Evolutionary conservation across 2,797 vertebrate species (phyloP).

Genomic region (Sebastes iracundus): DNA sequence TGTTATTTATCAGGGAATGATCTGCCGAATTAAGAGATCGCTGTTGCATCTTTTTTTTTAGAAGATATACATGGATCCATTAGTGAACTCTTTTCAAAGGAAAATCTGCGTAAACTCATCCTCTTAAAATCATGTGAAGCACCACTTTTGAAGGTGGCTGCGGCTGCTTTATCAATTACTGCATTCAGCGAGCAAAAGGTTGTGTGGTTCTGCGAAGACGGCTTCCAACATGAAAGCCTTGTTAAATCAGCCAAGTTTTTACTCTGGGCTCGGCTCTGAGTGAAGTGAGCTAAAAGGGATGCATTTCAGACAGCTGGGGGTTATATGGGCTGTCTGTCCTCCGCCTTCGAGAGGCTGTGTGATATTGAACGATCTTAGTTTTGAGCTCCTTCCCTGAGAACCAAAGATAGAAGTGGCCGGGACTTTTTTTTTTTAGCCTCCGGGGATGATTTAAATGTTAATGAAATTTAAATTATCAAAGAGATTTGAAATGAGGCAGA

Average conservation of each 20-base stretch:
- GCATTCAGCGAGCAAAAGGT: background rate
- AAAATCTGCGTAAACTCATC: background rate
- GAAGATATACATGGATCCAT: background rate
- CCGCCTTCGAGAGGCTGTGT: background rate
- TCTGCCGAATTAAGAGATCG: background rate
- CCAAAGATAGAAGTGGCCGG: background rate
- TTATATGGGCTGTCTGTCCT: background rate
- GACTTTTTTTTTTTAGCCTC: background rate
- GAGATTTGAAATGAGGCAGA: conserved; percentile 3
- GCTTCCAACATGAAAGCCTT: conserved; percentile 6
- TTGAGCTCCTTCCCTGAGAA: background rate
- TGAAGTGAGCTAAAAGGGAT: background rate
- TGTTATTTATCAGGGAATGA: background rate
- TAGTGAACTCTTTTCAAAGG: background rate
- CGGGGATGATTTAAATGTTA: conserved; percentile 28
- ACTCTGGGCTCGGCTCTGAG: background rate
- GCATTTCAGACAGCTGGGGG: background rate
- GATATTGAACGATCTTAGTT: background rate
- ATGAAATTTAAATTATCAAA: conserved; percentile 30
- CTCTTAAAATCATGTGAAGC: background rate
- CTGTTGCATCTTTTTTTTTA: conserved; percentile 8
- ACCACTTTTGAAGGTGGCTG: conserved; percentile 1
- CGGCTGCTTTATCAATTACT: background rate
- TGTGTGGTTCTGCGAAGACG: background rate
- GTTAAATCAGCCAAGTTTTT: background rate